Conservation (phyloP, 2,113 vertebrate species). For the Platichthys flesus region DNA sequence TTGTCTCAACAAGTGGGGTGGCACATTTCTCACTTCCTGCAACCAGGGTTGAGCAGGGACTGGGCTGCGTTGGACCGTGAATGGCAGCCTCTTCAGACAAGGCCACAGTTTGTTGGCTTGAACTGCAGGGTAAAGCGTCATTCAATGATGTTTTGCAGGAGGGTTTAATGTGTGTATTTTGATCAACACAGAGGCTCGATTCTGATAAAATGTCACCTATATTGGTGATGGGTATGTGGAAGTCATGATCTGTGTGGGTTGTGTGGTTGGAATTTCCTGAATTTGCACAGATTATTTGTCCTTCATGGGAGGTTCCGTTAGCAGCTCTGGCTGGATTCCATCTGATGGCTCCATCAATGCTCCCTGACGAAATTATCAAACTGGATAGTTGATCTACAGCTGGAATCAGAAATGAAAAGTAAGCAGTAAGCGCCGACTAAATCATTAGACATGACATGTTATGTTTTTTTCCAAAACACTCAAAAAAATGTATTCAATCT, state of each 20-base stretch:
- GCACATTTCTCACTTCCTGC: conserved; percentile 78
- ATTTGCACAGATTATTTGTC: conserved; percentile 30
- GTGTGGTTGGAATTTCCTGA: conserved; percentile 4
- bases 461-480: background rate
- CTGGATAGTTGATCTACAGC: conserved; percentile 84
- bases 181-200: conserved; percentile 42
- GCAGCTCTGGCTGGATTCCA: conserved; percentile 52
- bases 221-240: conserved; percentile 71
- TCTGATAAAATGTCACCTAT: conserved; percentile 81
- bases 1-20: conserved; percentile 84
- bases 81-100: too few species aligned
- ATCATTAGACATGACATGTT: background rate
- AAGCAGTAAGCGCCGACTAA: background rate
- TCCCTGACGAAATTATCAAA: conserved; percentile 72
- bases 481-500: background rate
- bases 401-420: conserved; percentile 62
- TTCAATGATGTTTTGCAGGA: background rate
- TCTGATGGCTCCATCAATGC: conserved; percentile 60
- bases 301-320: conserved; percentile 46
- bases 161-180: background rate
- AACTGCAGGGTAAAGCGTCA: background rate
- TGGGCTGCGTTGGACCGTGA: background rate
- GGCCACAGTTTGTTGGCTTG: background rate
- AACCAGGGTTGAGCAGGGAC: conserved; percentile 72
- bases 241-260: background rate